A percentile compares a stretch with the other conserved stretches of the same genome.
Conservation (phyloP, 2,797 vertebrate species). For the Sciurus carolinensis region DNA sequence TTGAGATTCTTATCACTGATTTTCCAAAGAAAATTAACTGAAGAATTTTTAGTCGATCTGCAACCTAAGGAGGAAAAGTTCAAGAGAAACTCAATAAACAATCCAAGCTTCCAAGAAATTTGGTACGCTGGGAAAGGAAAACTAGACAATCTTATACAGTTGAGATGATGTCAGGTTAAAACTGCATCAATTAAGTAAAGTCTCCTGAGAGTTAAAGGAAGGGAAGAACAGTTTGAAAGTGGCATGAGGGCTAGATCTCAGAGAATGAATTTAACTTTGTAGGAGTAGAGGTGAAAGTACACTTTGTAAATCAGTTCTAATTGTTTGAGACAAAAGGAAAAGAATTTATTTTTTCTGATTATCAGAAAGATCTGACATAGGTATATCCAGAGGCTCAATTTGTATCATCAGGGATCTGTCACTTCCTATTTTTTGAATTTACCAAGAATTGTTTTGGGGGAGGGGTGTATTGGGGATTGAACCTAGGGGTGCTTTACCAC, state of each 20-base stretch:
- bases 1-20: slow-evolving; percentile 20
- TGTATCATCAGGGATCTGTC: not conserved
- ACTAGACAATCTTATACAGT: not conserved
- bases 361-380: not conserved
- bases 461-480: too few species aligned
- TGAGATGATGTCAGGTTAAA: slow-evolving; percentile 6
- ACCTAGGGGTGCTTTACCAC: too few species aligned
- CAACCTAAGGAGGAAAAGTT: slow-evolving; percentile 4
- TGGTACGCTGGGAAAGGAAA: not conserved
- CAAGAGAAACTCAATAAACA: not conserved
- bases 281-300: not conserved
- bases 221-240: slow-evolving; percentile 5
- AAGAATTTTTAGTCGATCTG: not conserved
- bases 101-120: not conserved
- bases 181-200: not conserved
- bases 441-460: not conserved
- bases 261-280: not conserved
- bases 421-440: slow-evolving; percentile 14
- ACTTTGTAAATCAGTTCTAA: not conserved
- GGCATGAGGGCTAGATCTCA: not conserved
- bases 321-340: not conserved
- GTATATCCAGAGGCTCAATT: not conserved
- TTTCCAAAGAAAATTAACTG: not conserved
- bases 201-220: slow-evolving; percentile 16
- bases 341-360: slow-evolving; percentile 15